Evolutionary conservation across 2,113 vertebrate species (phyloP), one percentile per base, ranked within the genome.

Genomic region (Mesocricetus auratus): DNA sequence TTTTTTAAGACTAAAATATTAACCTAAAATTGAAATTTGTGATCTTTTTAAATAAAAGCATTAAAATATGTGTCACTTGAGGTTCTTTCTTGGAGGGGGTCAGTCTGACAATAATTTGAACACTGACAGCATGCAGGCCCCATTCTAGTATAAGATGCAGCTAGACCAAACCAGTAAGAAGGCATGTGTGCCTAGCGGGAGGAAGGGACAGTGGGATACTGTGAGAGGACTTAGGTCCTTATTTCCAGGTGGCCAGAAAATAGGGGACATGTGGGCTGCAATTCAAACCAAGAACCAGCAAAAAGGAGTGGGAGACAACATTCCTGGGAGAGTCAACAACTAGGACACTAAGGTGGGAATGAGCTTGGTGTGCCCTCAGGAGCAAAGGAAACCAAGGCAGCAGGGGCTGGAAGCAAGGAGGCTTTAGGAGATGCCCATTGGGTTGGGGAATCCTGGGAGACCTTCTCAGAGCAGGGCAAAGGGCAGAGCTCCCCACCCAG

Each of bases 1-100:
- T 89, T 96, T 97, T 97, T 91, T 89, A 95, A 96, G 33, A 95
- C 89, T 96, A 97, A 96, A 91, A 94, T 91, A 97, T 91, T 96
- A 97, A 93, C 74, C 86, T 93, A 64, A 96, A 97, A 94, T 64
- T 91, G 86, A 88, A 94, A 85, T 97, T 97, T 96, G 83, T 97
- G 95, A 91, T 47, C 90, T 95, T 92, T 94, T 96, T 81, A 94
- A 75, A 97, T 98, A 97, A 98, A 97, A 83, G 11, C 74, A 96
- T 94, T 94, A 93, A 96, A 97, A 95, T 95, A 62, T 86, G 83
- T 90, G 82, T 95, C 77, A 94, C 74, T 96, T 93, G 94, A 94
- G 88, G 91, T n/a, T 97, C 86, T 96, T 95, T 86, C 91, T 56
- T 86, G 33, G 42, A 56, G 62, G 42, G 88, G 24, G 26, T 15